These are phyloP conservation scores for Xerus rutilus DNA, from an alignment of 2,797 vertebrate species.

Conservation along the genomic window DNA sequence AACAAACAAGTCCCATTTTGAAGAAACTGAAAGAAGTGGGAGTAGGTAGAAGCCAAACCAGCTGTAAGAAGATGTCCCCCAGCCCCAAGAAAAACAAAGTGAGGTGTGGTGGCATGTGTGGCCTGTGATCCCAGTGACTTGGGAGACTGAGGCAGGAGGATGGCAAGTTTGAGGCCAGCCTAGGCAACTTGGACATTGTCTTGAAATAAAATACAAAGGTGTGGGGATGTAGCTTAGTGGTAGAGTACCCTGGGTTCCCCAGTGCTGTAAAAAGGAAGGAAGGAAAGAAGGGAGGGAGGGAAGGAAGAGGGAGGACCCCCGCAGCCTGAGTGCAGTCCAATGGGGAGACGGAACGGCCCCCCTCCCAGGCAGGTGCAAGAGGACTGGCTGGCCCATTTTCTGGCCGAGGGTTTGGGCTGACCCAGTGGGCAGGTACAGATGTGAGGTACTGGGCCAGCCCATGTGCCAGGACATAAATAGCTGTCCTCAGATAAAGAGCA, in stretches of 20 bases:
- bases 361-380: not conserved
- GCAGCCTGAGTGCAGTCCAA: not conserved
- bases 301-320: rapidly evolving
- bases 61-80: rapidly evolving
- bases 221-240: too few species aligned
- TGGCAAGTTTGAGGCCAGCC: too few species aligned
- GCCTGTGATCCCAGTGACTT: too few species aligned
- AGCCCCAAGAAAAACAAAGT: too few species aligned
- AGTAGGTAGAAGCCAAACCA: not conserved
- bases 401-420: not conserved
- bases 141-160: too few species aligned
- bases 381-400: rapidly evolving
- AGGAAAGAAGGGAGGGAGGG: not conserved
- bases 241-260: too few species aligned
- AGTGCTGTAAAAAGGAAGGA: too few species aligned
- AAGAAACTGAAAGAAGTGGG: not conserved
- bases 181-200: too few species aligned
- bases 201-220: too few species aligned
- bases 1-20: not conserved
- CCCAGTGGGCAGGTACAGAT: not conserved
- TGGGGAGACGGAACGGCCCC: not conserved
- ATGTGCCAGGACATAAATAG: too few species aligned
- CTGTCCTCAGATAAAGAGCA: not conserved
- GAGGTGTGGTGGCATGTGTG: too few species aligned
- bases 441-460: not conserved